These are phyloP conservation scores for Alviniconcha marisindica DNA, from an alignment of 1,140 invertebrate species.

Conservation along the genomic window DNA sequence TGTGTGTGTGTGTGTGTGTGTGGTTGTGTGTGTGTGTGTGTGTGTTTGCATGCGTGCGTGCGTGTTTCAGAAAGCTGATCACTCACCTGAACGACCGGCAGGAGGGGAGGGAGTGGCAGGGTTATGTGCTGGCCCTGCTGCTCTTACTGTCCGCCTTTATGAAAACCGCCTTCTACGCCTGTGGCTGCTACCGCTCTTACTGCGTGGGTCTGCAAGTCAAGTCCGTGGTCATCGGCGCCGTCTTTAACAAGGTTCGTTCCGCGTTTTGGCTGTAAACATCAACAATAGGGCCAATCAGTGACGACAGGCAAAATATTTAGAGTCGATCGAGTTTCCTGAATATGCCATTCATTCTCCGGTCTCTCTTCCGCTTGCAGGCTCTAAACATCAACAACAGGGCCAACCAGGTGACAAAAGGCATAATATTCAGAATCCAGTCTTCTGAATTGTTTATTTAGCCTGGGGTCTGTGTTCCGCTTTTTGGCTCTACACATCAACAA, in stretches of 20 bases:
- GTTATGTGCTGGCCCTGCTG: constrained; percentile 64
- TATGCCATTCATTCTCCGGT: too few relatives aligned
- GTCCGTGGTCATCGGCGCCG: constrained; percentile 91
- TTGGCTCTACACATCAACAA: too few relatives aligned
- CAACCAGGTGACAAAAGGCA: too few relatives aligned
- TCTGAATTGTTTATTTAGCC: too few relatives aligned
- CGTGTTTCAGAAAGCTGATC: constrained; percentile 47
- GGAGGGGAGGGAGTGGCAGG: constrained; percentile 66
- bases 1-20: constrained; percentile 12
- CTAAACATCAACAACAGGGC: too few relatives aligned
- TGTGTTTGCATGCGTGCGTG: neutral
- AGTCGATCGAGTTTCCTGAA: neutral
- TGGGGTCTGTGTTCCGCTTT: too few relatives aligned
- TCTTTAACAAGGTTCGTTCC: constrained; percentile 90
- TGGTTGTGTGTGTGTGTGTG: neutral
- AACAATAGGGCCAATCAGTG: constrained; percentile 17
- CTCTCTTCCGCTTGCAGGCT: too few relatives aligned
- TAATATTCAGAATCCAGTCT: too few relatives aligned
- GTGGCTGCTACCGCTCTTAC: constrained; percentile 56
- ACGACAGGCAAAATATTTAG: neutral
- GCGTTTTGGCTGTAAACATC: constrained; percentile 31
- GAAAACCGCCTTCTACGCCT: constrained; percentile 62
- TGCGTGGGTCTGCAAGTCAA: constrained; percentile 91
- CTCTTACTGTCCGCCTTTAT: constrained; percentile 59
- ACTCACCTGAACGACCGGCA: constrained; percentile 40